phyloP scores from a whole-genome alignment of 2,113 vertebrate genomes.

The Cyprinodon variegatus region DNA sequence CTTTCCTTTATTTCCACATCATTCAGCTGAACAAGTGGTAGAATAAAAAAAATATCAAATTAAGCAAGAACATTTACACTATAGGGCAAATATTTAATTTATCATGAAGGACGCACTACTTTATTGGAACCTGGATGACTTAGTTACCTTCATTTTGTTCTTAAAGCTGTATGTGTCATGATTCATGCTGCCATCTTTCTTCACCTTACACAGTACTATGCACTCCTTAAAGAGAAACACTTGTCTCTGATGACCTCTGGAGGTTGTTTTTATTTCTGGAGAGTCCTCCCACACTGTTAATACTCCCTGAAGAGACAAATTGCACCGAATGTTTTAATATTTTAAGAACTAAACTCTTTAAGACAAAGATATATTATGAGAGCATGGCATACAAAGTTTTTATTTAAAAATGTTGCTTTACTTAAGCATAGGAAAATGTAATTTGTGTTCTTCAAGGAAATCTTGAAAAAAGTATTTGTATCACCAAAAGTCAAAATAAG shows the following conservation, averaged over 20 bases:
- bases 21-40: constrained; percentile 80
- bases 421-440: not conserved
- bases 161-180: constrained; percentile 90
- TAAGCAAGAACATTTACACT: not conserved
- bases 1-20: constrained; percentile 91
- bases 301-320: constrained; percentile 79
- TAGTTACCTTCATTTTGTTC: constrained; percentile 95
- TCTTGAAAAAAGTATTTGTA: not conserved
- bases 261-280: constrained; percentile 86
- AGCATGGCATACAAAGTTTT: not conserved
- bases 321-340: not conserved
- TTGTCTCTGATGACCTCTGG: constrained; percentile 94
- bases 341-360: not conserved
- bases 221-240: constrained; percentile 96
- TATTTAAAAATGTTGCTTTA: not conserved
- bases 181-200: constrained; percentile 84
- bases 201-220: constrained; percentile 91
- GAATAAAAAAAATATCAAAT: not conserved
- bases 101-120: no score
- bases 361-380: not conserved
- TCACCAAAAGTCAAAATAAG: not conserved
- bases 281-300: constrained; percentile 96
- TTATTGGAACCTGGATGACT: no score
- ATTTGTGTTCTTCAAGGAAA: not conserved
- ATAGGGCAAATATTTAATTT: not conserved